Conservation (phyloP, 2,113 vertebrate species). For the Clarias magur region DNA sequence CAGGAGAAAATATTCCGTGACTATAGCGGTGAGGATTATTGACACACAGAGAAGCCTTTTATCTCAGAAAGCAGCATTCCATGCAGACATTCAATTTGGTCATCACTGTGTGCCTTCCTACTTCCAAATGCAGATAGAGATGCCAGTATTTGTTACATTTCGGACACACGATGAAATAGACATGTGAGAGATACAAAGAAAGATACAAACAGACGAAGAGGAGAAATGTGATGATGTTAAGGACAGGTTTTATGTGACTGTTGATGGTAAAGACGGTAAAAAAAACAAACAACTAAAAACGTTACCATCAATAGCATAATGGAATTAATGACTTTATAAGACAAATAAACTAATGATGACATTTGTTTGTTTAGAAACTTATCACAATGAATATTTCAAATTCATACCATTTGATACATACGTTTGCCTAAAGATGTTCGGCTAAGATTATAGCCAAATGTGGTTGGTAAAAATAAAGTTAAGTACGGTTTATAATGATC, state of each 20-base stretch:
- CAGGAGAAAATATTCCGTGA: background rate
- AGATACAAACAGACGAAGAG: background rate
- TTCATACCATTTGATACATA: background rate
- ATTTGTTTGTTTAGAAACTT: constrained; percentile 15
- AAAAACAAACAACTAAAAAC: too few species aligned
- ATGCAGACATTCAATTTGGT: background rate
- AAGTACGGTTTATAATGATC: background rate
- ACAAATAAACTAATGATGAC: constrained; percentile 21
- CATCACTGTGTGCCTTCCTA: background rate
- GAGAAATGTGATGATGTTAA: background rate
- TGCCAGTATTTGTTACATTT: background rate
- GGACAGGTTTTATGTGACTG: background rate
- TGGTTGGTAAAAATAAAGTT: background rate
- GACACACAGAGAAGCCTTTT: background rate
- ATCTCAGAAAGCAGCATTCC: background rate
- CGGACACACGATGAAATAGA: background rate
- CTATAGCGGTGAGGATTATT: background rate
- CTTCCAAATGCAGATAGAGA: background rate
- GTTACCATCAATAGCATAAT: background rate
- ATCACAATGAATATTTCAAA: background rate
- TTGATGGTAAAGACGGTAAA: background rate
- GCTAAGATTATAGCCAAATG: background rate
- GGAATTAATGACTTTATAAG: constrained; percentile 31
- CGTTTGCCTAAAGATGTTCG: background rate
- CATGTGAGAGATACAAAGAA: background rate